These are phyloP conservation scores for Chionis minor DNA, from an alignment of 2,113 vertebrate species.

Conservation along the genomic window DNA sequence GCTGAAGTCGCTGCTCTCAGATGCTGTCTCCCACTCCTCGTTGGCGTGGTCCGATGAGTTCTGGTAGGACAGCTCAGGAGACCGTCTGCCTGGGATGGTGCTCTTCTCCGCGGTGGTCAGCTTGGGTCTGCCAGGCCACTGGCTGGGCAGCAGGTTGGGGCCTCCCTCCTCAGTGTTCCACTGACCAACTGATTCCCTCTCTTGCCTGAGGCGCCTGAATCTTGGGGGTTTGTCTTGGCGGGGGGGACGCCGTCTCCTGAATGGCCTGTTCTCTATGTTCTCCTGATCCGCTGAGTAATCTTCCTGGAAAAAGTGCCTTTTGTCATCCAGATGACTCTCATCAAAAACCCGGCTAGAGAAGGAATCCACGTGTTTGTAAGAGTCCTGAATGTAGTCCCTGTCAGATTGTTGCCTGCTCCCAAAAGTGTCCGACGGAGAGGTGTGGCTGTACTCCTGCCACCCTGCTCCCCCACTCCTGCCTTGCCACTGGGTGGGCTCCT, in stretches of 20 bases:
- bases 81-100: slow-evolving; percentile 67
- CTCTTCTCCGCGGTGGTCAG: slow-evolving; percentile 73
- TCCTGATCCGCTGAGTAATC: slow-evolving; percentile 83
- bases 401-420: slow-evolving; percentile 80
- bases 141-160: slow-evolving; percentile 78
- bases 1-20: slow-evolving; percentile 93
- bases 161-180: slow-evolving; percentile 87
- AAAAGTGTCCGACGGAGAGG: slow-evolving; percentile 66
- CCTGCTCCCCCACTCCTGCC: slow-evolving; percentile 73
- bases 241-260: slow-evolving; percentile 88
- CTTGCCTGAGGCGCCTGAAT: slow-evolving; percentile 91
- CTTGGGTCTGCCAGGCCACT: slow-evolving; percentile 84
- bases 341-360: slow-evolving; percentile 83
- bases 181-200: slow-evolving; percentile 83
- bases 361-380: slow-evolving; percentile 79
- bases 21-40: slow-evolving; percentile 96
- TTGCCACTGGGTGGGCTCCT: slow-evolving; percentile 87
- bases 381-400: slow-evolving; percentile 81
- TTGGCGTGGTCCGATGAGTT: slow-evolving; percentile 81
- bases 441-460: slow-evolving; percentile 85
- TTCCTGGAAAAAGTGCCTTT: slow-evolving; percentile 75
- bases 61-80: slow-evolving; percentile 78
- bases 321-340: slow-evolving; percentile 81
- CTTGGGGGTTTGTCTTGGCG: slow-evolving; percentile 96
- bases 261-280: slow-evolving; percentile 84